Evolutionary conservation across 2,797 vertebrate species (phyloP).

Genomic region (Macrochelys suwanniensis): DNA sequence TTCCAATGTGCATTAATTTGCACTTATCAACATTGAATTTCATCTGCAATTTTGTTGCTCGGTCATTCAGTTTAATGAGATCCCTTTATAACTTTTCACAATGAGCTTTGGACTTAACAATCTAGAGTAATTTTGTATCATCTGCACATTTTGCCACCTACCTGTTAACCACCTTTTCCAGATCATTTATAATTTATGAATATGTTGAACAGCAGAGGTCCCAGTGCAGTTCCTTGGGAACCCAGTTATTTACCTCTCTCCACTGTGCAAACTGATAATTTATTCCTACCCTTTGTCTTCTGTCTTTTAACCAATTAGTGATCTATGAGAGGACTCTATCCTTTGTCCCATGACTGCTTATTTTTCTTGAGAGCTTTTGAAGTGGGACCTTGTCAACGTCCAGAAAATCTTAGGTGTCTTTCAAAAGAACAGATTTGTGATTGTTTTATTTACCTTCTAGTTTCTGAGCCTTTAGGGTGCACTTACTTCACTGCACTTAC

Average conservation of each 20-base stretch:
- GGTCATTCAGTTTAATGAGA: not conserved
- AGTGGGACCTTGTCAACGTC: not conserved
- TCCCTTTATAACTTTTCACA: not conserved
- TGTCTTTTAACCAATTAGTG: not conserved
- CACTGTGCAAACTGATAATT: not conserved
- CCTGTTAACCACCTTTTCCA: not conserved
- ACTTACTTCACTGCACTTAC: not conserved
- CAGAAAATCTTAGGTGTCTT: not conserved
- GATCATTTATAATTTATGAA: not conserved
- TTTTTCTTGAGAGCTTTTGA: not conserved
- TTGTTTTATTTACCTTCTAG: constrained; percentile 27
- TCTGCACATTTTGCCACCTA: not conserved
- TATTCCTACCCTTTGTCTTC: not conserved
- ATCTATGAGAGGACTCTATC: not conserved
- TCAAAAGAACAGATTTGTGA: not conserved
- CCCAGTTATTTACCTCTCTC: not conserved
- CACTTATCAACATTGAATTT: not conserved
- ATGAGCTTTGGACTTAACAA: not conserved
- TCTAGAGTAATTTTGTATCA: not conserved
- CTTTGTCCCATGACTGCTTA: not conserved
- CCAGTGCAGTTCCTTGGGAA: not conserved
- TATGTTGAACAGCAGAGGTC: not conserved
- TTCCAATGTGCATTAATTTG: not conserved
- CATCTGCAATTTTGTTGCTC: not conserved
- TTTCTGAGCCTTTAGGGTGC: not conserved